These are phyloP conservation scores for Sebastolobus altivelis DNA, from an alignment of 2,797 vertebrate species.

Conservation along the genomic window DNA sequence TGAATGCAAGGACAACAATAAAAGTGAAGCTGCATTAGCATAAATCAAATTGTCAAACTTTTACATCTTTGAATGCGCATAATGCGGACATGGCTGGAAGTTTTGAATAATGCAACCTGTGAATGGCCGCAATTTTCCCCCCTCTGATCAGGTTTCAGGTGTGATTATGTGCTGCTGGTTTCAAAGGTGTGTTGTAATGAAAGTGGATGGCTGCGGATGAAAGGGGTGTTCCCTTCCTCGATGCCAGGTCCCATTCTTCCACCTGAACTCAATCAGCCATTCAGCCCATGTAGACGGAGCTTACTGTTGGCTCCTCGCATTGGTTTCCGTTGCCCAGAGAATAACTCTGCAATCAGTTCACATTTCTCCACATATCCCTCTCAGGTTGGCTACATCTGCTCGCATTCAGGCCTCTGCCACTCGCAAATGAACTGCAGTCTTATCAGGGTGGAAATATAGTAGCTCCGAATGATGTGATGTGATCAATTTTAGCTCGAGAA, in stretches of 20 bases:
- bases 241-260: conserved; percentile 71
- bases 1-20: conserved; percentile 61
- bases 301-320: conserved; percentile 76
- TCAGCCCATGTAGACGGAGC: conserved; percentile 71
- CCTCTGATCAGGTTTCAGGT: conserved; percentile 67
- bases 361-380: conserved; percentile 69
- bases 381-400: conserved; percentile 68
- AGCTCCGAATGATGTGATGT: conserved; percentile 55
- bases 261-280: conserved; percentile 75
- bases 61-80: conserved; percentile 55
- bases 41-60: conserved; percentile 74
- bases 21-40: conserved; percentile 64
- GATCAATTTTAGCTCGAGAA: conserved; percentile 64
- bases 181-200: conserved; percentile 77
- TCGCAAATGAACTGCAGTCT: conserved; percentile 62
- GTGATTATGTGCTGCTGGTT: conserved; percentile 68
- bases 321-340: conserved; percentile 78
- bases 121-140: conserved; percentile 51
- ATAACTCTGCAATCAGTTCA: conserved; percentile 80
- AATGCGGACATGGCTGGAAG: conserved; percentile 38
- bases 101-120: conserved; percentile 55
- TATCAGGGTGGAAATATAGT: conserved; percentile 50
- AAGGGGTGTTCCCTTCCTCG: conserved; percentile 68
- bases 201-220: conserved; percentile 75
- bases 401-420: conserved; percentile 47